A percentile compares a stretch with the other conserved stretches of the same genome.
phyloP scores from a whole-genome alignment of 1,140 invertebrate genomes.

The Paraescarpia echinospica region DNA sequence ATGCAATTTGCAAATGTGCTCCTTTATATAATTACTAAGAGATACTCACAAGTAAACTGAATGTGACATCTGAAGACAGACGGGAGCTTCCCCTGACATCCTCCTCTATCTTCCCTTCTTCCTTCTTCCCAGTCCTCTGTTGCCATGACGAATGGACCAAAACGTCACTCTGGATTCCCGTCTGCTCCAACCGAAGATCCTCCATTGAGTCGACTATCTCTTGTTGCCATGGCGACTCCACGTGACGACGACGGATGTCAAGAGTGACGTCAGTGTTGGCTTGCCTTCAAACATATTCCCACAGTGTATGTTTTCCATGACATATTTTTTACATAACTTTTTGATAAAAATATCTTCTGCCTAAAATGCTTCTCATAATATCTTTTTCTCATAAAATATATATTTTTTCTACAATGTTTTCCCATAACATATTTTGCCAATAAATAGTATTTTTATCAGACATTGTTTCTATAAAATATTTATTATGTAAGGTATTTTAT shows the following conservation, averaged over 20 bases:
- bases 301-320: too few species aligned
- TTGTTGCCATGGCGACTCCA: not conserved
- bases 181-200: not conserved
- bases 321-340: too few species aligned
- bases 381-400: not conserved
- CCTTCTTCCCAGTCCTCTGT: not conserved
- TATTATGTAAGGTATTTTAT: too few species aligned
- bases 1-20: too few species aligned
- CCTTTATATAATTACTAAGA: not conserved
- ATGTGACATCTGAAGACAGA: not conserved
- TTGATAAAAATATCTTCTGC: too few species aligned
- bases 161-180: not conserved
- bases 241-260: not conserved
- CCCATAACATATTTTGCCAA: not conserved
- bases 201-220: not conserved
- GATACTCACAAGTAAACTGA: not conserved
- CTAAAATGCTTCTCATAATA: too few species aligned
- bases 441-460: too few species aligned
- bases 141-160: not conserved
- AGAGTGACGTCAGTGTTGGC: not conserved
- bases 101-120: not conserved
- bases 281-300: not conserved
- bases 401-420: not conserved
- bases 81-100: not conserved
- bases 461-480: not conserved